These are phyloP conservation scores for Campylomormyrus tamandua DNA, from an alignment of 2,113 vertebrate genomes.

Conservation along the genomic window DNA sequence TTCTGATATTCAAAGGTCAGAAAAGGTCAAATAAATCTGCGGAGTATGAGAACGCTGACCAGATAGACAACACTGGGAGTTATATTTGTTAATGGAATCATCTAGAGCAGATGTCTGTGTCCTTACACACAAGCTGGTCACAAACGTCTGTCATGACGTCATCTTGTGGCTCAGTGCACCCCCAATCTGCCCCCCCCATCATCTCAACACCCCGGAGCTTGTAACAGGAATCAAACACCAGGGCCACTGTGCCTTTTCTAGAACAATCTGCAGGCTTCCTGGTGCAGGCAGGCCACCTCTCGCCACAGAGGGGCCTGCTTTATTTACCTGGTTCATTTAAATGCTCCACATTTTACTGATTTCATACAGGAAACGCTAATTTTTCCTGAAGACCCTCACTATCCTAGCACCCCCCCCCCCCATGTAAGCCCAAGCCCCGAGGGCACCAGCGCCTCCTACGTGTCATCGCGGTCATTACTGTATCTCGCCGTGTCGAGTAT, in stretches of 20 bases:
- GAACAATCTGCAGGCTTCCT: not conserved
- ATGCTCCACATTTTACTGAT: not conserved
- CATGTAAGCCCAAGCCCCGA: not conserved
- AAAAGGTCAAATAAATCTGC: not conserved
- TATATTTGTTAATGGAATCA: not conserved
- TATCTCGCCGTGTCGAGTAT: not conserved
- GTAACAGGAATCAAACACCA: not conserved
- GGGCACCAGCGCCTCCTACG: not conserved
- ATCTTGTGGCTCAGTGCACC: not conserved
- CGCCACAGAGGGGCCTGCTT: not conserved
- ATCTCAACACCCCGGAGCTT: not conserved
- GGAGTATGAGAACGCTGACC: not conserved
- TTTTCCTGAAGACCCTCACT: not conserved
- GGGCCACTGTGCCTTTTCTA: not conserved
- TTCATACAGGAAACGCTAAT: not conserved
- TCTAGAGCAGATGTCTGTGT: not conserved
- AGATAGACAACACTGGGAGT: not conserved
- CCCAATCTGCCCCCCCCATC: not conserved
- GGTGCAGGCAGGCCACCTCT: not conserved
- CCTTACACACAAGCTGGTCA: not conserved
- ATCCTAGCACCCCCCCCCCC: not conserved
- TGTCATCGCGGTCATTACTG: slow-evolving; percentile 11
- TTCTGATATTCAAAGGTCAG: not conserved
- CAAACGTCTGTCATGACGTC: not conserved
- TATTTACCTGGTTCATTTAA: not conserved